A percentile compares a stretch with the other conserved stretches of the same genome.
phyloP scores from a whole-genome alignment of 2,113 vertebrate species.

The Pseudois nayaur region DNA sequence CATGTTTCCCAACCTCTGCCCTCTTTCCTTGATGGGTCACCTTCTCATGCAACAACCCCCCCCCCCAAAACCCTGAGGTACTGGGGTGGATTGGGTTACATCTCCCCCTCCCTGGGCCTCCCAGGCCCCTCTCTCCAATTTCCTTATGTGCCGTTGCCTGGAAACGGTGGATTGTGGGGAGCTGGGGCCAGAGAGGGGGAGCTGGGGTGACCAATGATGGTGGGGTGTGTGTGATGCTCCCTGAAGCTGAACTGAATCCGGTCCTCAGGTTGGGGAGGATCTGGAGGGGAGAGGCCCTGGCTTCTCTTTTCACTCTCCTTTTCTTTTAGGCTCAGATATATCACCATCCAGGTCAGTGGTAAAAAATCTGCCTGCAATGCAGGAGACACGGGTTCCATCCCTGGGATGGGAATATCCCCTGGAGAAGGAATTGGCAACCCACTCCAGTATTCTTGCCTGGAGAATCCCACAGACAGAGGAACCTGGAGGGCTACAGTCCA shows the following conservation, averaged over 20 bases:
- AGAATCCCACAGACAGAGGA: background rate
- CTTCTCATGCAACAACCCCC: background rate
- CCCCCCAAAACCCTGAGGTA: constrained; percentile 34
- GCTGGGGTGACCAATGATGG: background rate
- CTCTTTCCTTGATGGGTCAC: background rate
- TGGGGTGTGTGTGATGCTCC: background rate
- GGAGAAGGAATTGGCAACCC: background rate
- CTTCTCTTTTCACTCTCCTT: background rate
- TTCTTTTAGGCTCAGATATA: background rate
- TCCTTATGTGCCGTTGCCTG: constrained; percentile 88
- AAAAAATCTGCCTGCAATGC: background rate
- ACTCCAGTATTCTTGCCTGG: background rate
- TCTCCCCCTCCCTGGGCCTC: constrained; percentile 80
- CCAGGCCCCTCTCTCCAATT: constrained; percentile 77
- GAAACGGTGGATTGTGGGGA: constrained; percentile 87
- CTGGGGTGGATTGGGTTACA: constrained; percentile 76
- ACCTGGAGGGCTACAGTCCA: background rate
- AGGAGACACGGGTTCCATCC: background rate
- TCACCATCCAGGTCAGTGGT: background rate
- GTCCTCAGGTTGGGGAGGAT: background rate
- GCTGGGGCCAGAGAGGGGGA: constrained; percentile 24
- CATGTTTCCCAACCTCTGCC: background rate
- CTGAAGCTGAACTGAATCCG: background rate
- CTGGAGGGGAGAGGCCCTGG: background rate
- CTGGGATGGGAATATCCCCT: background rate